These are phyloP conservation scores for Hydrozoanthus gracilis DNA, from an alignment of 92 coral and sea anemone species.

Conservation along the genomic window DNA sequence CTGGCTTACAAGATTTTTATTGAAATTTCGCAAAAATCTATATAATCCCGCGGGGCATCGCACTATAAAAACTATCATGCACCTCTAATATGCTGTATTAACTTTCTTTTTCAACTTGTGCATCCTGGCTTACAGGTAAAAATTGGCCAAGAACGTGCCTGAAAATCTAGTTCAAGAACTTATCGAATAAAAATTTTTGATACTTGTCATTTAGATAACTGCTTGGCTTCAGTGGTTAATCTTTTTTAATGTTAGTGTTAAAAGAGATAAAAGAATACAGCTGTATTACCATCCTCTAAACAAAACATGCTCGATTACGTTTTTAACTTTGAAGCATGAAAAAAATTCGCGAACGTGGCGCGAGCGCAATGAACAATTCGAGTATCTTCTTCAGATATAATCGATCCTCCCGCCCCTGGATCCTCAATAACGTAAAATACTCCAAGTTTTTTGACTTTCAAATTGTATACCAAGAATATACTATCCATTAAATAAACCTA, in stretches of 20 bases:
- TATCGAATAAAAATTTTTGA: conserved; percentile 27
- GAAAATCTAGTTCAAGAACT: conserved; percentile 20
- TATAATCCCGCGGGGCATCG: conserved; percentile 12
- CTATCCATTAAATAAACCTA: conserved; percentile 10
- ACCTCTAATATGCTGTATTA: conserved; percentile 15
- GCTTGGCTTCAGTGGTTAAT: conserved; percentile 32
- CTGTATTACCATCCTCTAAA: conserved; percentile 30
- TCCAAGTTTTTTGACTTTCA: conserved; percentile 30
- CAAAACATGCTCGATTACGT: conserved; percentile 29
- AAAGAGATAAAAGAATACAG: conserved; percentile 29
- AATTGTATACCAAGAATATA: conserved; percentile 16
- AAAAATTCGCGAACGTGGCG: conserved; percentile 32
- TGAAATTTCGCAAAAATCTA: conserved; percentile 16
- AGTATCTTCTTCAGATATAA: conserved; percentile 29
- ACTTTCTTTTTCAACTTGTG: conserved; percentile 16
- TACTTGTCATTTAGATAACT: conserved; percentile 28
- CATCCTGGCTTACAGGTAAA: not conserved
- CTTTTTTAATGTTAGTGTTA: conserved; percentile 25
- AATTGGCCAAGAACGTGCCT: conserved; percentile 28
- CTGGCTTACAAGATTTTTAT: conserved; percentile 23
- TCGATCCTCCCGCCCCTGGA: conserved; percentile 35
- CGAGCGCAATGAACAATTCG: conserved; percentile 32
- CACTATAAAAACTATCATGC: conserved; percentile 16
- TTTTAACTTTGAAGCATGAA: conserved; percentile 29
- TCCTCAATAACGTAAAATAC: conserved; percentile 30